Percentiles rank a stretch among this genome's conserved stretches.
Evolutionary conservation across 1,140 invertebrate genomes (phyloP).

Genomic region (Chrysoperla carnea): DNA sequence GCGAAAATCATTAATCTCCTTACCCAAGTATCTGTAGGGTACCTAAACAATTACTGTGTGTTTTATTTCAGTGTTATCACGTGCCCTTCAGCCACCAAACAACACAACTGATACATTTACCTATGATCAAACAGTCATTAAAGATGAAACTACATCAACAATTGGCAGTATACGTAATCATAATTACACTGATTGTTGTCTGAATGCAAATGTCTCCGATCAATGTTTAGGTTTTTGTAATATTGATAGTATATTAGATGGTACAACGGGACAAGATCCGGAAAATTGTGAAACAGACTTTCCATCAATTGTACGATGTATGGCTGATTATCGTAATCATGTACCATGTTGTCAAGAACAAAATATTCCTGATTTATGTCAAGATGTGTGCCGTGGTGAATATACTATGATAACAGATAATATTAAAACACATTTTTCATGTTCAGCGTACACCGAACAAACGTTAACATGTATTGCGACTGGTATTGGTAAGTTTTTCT

Average conservation of each 20-base stretch:
- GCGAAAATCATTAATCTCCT: too few relatives aligned
- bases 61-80: conserved; percentile 32
- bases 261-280: conserved; percentile 56
- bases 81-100: conserved; percentile 28
- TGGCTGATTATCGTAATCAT: conserved; percentile 65
- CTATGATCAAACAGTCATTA: conserved; percentile 23
- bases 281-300: conserved; percentile 62
- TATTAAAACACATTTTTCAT: conserved; percentile 66
- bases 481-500: conserved; percentile 43
- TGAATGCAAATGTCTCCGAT: conserved; percentile 40
- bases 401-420: conserved; percentile 69
- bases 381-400: conserved; percentile 68
- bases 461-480: conserved; percentile 64
- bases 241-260: conserved; percentile 63
- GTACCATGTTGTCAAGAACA: conserved; percentile 66
- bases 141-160: conserved; percentile 15
- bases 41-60: too few relatives aligned
- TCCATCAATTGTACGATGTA: conserved; percentile 51
- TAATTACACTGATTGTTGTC: conserved; percentile 62
- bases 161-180: conserved; percentile 28
- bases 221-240: conserved; percentile 62
- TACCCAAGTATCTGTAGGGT: too few relatives aligned
- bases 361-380: conserved; percentile 63
- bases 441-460: conserved; percentile 61
- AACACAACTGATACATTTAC: conserved; percentile 23